Evolutionary conservation across 2,113 vertebrate genomes (phyloP), one percentile per base, ranked within the genome.

Genomic region (Lepisosteus osseus): DNA sequence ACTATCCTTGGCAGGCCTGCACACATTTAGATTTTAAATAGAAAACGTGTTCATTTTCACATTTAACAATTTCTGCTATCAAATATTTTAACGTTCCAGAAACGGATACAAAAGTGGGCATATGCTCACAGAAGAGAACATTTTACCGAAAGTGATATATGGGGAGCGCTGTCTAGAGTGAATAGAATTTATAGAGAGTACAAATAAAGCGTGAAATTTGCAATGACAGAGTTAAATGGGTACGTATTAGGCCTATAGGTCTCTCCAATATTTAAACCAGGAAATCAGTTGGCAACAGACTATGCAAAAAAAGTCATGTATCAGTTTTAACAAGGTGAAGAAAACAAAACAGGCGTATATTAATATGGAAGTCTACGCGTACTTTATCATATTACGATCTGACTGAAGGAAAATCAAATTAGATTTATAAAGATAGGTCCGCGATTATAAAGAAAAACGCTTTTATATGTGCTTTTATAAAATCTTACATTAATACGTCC

Each of bases 131-230:
- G 56, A 75, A 78, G 73, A 77, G 81, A 82, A 72, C 80, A 79
- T 80, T 85, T 84, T 72, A 59, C 29, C 29, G 29, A 29, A 67
- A 54, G 63, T 82, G 83, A 86, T 87, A 85, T 86, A 89, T 87
- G 80, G 83, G 83, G 78, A 76, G 45, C 70, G 61, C 74, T 72
- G 80, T 54, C 73, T 70, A n/a, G 75, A 79, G 56, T 72, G 78
- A 71, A 84, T 59, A 80, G 82, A 86, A 89, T 84, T 88, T 87
- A 88, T 79, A 70, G 84, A 71, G 59, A 61, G 82, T 79, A 86
- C 77, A 89, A 82, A 87, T 85, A 83, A 84, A 87, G 86, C 80
- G 75, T 87, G 90, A 92, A 89, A 86, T 92, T 79, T 79, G 79
- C 84, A 79, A 84, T 86, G 83, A 61, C 81, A 75, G 82, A 82